A percentile compares a stretch with the other conserved stretches of the same genome.
Evolutionary conservation across 2,888 invertebrate genomes (phyloP).

Genomic region (Himalopsyche japonica): DNA sequence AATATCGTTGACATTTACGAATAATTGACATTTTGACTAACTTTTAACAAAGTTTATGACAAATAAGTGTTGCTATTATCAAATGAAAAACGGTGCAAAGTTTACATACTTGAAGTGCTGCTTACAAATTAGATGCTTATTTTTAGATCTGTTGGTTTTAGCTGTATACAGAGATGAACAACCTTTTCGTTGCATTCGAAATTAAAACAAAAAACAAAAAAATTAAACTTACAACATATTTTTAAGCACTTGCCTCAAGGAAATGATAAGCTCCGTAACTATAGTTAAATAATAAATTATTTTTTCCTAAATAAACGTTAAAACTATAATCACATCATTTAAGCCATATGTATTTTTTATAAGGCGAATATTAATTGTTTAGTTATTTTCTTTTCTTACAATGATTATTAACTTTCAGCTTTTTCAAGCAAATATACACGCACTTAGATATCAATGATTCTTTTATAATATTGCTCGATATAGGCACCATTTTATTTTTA

Average conservation of each 20-base stretch:
- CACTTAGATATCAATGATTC: not conserved
- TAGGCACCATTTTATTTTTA: not conserved
- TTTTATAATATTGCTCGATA: not conserved
- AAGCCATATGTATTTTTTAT: conserved; percentile 3
- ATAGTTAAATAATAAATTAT: not conserved
- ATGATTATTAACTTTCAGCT: not conserved
- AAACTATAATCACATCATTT: conserved; percentile 19
- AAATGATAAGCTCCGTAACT: not conserved
- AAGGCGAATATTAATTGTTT: not conserved
- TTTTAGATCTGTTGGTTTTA: not conserved
- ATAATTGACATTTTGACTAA: not conserved
- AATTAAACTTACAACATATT: not conserved
- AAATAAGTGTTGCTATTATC: not conserved
- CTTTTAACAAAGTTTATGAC: not conserved
- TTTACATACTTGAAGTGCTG: not conserved
- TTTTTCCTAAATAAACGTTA: not conserved
- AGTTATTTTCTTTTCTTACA: not conserved
- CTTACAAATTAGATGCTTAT: not conserved
- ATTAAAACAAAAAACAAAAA: not conserved
- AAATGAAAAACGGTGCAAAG: not conserved
- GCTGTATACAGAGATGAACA: not conserved
- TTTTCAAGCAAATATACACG: not conserved
- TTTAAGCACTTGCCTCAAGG: not conserved
- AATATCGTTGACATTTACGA: too few species aligned
- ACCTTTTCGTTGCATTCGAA: not conserved